Percentiles rank a stretch among this genome's conserved stretches.
phyloP scores from a whole-genome alignment of 1,140 invertebrate genomes.

The Coelopa frigida region DNA sequence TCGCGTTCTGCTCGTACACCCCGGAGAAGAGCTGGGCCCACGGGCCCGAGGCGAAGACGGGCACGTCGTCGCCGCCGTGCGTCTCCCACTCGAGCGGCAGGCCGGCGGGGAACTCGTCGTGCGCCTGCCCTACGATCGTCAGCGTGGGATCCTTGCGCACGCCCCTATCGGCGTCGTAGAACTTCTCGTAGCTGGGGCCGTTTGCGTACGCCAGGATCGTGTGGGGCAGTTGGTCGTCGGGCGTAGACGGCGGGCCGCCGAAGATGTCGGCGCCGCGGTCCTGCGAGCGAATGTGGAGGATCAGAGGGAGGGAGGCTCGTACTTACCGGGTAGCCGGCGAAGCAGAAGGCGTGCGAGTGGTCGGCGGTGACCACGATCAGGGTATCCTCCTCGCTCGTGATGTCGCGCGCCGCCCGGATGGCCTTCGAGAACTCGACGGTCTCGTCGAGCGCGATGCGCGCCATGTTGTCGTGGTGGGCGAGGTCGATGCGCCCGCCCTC shows the following conservation, averaged over 20 bases:
- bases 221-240: conserved; percentile 50
- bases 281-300: conserved; percentile 18
- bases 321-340: conserved; percentile 56
- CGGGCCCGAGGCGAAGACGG: conserved; percentile 57
- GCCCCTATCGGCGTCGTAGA: conserved; percentile 24
- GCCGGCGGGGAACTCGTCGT: conserved; percentile 46
- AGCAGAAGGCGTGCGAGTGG: conserved; percentile 61
- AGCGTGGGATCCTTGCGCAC: conserved; percentile 38
- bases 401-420: conserved; percentile 50
- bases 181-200: conserved; percentile 51
- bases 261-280: conserved; percentile 48
- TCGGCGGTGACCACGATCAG: conserved; percentile 64
- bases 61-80: conserved; percentile 64
- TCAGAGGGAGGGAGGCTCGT: neutral
- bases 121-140: conserved; percentile 20
- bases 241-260: conserved; percentile 40
- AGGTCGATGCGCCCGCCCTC: conserved; percentile 67
- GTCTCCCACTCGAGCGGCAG: conserved; percentile 52
- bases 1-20: conserved; percentile 71
- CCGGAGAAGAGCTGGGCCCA: conserved; percentile 66
- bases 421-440: conserved; percentile 62
- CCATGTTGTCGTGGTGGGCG: conserved; percentile 61
- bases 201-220: conserved; percentile 68
- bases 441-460: conserved; percentile 60
- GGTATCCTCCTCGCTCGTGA: conserved; percentile 56